Conservation (phyloP, 2,113 vertebrate species). For the Salvelinus namaycush region DNA sequence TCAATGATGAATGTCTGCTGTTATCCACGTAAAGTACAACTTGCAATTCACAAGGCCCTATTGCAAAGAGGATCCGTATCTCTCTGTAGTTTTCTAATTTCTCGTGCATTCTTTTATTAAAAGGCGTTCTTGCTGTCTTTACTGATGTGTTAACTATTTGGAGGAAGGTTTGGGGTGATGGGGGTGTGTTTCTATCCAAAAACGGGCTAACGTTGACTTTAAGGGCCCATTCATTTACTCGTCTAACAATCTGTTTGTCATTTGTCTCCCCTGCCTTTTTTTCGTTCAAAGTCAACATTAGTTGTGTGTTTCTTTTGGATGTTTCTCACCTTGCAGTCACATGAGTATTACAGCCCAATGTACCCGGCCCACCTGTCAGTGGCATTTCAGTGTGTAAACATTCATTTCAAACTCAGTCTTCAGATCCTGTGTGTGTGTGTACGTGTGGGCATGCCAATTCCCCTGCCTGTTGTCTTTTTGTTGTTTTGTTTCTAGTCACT, state of each 20-base stretch:
- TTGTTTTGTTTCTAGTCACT: slow-evolving; percentile 72
- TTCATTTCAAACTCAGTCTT: slow-evolving; percentile 65
- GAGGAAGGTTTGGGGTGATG: slow-evolving; percentile 70
- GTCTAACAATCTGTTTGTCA: slow-evolving; percentile 75
- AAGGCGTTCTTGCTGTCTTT: slow-evolving; percentile 63
- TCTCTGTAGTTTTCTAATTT: slow-evolving; percentile 33
- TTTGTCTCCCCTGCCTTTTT: slow-evolving; percentile 61
- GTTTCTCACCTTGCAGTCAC: slow-evolving; percentile 70
- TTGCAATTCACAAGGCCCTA: slow-evolving; percentile 39
- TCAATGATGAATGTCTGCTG: slow-evolving; percentile 7
- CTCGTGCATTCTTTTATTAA: slow-evolving; percentile 43
- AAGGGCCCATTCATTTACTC: slow-evolving; percentile 75
- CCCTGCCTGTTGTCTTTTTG: slow-evolving; percentile 51
- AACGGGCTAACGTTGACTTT: slow-evolving; percentile 79
- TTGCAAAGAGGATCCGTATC: slow-evolving; percentile 45
- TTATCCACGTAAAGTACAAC: slow-evolving; percentile 37
- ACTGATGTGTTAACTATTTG: slow-evolving; percentile 63
- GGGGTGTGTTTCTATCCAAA: slow-evolving; percentile 66
- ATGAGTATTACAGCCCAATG: slow-evolving; percentile 70
- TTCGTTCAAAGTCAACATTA: slow-evolving; percentile 78
- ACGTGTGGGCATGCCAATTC: slow-evolving; percentile 22
- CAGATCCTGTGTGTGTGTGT: slow-evolving; percentile 42
- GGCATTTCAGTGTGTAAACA: slow-evolving; percentile 54
- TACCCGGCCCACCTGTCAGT: slow-evolving; percentile 52
- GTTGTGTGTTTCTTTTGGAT: slow-evolving; percentile 75